A percentile compares a stretch with the other conserved stretches of the same genome.
phyloP scores from a whole-genome alignment of 2,888 invertebrate genomes.

The Polydesmus complanatus region DNA sequence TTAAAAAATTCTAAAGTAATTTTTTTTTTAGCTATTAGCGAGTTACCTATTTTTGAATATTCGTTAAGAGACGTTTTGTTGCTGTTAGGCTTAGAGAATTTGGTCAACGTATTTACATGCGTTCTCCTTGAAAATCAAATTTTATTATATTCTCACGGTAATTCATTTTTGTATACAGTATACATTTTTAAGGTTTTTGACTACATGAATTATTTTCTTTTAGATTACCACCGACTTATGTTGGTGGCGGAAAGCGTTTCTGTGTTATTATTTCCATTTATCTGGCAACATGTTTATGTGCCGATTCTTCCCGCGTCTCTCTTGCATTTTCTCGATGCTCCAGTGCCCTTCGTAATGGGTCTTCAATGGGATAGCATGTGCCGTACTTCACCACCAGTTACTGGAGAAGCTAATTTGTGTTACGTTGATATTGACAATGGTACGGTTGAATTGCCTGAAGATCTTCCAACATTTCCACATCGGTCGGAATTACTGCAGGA shows the following conservation, averaged over 20 bases:
- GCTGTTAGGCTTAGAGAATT: slow-evolving; percentile 77
- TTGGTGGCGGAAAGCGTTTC: slow-evolving; percentile 88
- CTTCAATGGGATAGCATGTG: slow-evolving; percentile 33
- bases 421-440: slow-evolving; percentile 91
- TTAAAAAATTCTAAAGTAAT: background rate
- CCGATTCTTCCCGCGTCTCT: slow-evolving; percentile 90
- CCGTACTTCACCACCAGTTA: slow-evolving; percentile 21
- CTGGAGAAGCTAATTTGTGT: slow-evolving; percentile 59
- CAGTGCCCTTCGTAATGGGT: slow-evolving; percentile 98
- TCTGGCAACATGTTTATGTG: slow-evolving; percentile 98
- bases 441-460: slow-evolving; percentile 85
- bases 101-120: slow-evolving; percentile 86
- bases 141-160: slow-evolving; percentile 79
- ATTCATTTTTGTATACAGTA: slow-evolving; percentile 18
- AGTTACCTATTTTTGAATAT: slow-evolving; percentile 89
- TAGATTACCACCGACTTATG: slow-evolving; percentile 91
- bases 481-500: slow-evolving; percentile 73
- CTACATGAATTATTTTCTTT: slow-evolving; percentile 23
- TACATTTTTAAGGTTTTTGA: background rate
- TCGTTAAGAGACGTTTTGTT: slow-evolving; percentile 74
- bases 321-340: slow-evolving; percentile 94
- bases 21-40: slow-evolving; percentile 38
- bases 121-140: slow-evolving; percentile 93
- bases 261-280: slow-evolving; percentile 79
- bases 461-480: slow-evolving; percentile 84